These are phyloP conservation scores for Ptilodon capucinus DNA, from an alignment of 2,888 invertebrate species.

Conservation along the genomic window DNA sequence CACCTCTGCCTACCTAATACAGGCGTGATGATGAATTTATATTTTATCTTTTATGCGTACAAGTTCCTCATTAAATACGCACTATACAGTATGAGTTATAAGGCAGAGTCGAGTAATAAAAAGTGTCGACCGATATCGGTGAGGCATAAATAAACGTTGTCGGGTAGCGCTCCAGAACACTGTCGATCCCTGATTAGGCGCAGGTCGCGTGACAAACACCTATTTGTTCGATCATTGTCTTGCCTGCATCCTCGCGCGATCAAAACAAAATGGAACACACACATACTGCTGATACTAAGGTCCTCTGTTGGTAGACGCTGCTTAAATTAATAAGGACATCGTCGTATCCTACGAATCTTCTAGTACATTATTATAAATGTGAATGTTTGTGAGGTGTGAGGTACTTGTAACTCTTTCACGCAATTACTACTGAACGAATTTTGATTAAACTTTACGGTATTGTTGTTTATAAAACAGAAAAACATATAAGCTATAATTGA, in stretches of 20 bases:
- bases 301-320: not conserved
- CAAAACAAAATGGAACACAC: conserved; percentile 65
- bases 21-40: too few relatives aligned
- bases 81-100: conserved; percentile 57
- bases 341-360: too few relatives aligned
- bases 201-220: conserved; percentile 75
- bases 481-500: too few relatives aligned
- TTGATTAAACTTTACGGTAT: too few relatives aligned
- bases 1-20: too few relatives aligned
- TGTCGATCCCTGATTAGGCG: conserved; percentile 72
- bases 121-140: conserved; percentile 67
- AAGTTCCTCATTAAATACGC: conserved; percentile 28
- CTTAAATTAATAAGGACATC: not conserved
- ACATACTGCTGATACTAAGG: conserved; percentile 42
- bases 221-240: conserved; percentile 81
- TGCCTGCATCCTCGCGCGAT: conserved; percentile 68
- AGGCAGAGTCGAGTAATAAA: conserved; percentile 54
- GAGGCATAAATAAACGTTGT: conserved; percentile 74
- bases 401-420: too few relatives aligned
- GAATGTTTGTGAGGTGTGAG: too few relatives aligned
- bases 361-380: too few relatives aligned
- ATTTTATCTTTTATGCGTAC: too few relatives aligned
- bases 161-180: conserved; percentile 66
- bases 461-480: too few relatives aligned
- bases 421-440: too few relatives aligned